phyloP scores from a whole-genome alignment of 35 echinoderm and acorn worm species.

The Apostichopus californicus region DNA sequence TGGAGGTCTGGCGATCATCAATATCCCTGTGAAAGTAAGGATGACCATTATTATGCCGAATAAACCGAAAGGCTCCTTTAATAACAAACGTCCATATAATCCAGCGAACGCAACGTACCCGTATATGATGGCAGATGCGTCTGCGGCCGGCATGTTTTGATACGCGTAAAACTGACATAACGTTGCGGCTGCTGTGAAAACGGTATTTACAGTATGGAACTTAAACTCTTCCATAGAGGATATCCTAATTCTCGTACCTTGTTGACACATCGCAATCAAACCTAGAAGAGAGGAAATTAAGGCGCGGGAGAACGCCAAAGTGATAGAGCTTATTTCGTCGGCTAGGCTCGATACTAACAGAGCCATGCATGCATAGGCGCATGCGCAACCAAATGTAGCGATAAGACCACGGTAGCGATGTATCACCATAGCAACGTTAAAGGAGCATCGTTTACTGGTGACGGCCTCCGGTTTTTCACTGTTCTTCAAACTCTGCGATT shows the following conservation, averaged over 20 bases:
- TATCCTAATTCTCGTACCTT: neutral
- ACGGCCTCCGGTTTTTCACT: no score
- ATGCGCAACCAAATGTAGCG: neutral
- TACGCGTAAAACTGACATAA: slow-evolving; percentile 2
- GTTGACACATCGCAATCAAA: neutral
- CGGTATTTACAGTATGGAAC: neutral
- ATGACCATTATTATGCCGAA: slow-evolving; percentile 21
- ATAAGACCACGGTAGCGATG: neutral
- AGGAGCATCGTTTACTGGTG: no score
- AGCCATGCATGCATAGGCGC: neutral
- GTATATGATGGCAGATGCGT: slow-evolving; percentile 18
- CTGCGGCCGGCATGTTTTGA: slow-evolving; percentile 27
- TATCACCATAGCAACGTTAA: no score
- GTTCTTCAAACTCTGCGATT: no score
- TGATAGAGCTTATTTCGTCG: neutral
- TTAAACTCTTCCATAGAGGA: neutral
- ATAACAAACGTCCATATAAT: neutral
- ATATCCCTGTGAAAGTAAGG: neutral
- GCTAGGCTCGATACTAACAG: neutral
- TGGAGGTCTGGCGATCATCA: slow-evolving; percentile 30
- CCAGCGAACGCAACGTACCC: slow-evolving; percentile 14
- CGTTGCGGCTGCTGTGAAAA: neutral
- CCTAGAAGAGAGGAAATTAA: neutral
- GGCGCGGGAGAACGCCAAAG: neutral
- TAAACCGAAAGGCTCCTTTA: slow-evolving; percentile 25